Percentiles rank a stretch among this genome's conserved stretches.
Evolutionary conservation across 2,797 vertebrate genomes (phyloP).

Genomic region (Melanotaenia trifasciata): DNA sequence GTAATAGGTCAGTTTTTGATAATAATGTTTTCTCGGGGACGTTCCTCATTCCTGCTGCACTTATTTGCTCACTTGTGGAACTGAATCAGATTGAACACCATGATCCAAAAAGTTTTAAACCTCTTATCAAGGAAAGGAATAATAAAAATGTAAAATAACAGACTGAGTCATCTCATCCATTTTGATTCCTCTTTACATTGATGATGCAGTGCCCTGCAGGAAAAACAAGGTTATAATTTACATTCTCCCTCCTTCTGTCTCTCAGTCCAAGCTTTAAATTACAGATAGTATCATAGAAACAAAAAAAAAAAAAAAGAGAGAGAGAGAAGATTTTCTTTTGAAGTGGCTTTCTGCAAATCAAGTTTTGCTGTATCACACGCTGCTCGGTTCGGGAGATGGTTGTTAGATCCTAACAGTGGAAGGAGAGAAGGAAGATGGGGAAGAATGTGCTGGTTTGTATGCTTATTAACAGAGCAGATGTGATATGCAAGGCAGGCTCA

Average conservation of each 20-base stretch:
- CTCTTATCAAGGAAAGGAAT: slow-evolving; percentile 14
- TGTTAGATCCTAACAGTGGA: slow-evolving; percentile 11
- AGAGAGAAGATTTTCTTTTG: slow-evolving; percentile 42
- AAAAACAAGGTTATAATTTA: slow-evolving; percentile 22
- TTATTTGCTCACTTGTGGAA: not conserved
- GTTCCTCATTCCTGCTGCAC: not conserved
- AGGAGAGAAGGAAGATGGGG: not conserved
- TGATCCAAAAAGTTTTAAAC: not conserved
- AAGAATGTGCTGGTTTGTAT: slow-evolving; percentile 1
- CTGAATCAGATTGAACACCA: slow-evolving; percentile 4
- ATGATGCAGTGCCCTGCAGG: not conserved
- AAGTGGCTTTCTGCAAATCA: slow-evolving; percentile 20
- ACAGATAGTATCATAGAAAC: slow-evolving; percentile 56
- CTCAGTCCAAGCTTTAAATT: slow-evolving; percentile 60
- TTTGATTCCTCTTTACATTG: not conserved
- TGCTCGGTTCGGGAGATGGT: slow-evolving; percentile 14
- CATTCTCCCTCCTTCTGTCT: slow-evolving; percentile 3
- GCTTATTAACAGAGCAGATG: slow-evolving; percentile 22
- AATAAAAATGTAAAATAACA: not conserved
- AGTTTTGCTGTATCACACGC: slow-evolving; percentile 44
- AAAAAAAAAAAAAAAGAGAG: slow-evolving; percentile 2
- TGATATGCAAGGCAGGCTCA: not conserved
- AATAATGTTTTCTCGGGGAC: not conserved
- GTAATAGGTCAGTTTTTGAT: slow-evolving; percentile 19
- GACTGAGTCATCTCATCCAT: not conserved